Evolutionary conservation across 1,140 invertebrate species (phyloP), one percentile per base, ranked within the genome.

Genomic region (Saccostrea cuccullata): DNA sequence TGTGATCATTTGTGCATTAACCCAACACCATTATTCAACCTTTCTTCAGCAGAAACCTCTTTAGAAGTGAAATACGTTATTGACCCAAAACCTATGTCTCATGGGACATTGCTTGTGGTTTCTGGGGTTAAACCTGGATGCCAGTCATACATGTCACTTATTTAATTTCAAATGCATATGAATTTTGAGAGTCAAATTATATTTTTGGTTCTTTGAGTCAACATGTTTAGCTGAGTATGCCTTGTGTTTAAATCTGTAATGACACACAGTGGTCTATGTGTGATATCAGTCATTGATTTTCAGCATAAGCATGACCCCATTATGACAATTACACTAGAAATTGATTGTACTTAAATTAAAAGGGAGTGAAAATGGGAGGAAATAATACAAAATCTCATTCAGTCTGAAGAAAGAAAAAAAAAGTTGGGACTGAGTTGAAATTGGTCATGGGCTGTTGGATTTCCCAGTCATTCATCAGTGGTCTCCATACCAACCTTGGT

Each of bases 271-370:
- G 15, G 23, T 30, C 23, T 77, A 30, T 77, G 70, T 77, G 70
- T 77, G 11, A 30, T 77, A 77, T 17, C 70, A 77, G 36, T 77
- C 70, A 77, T 77, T 77, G 70, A 77, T 77, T 77, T 77, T 17
- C 30, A 77, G 70, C 26, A 11, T 36, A 30, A 77, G 70, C 26
- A 77, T 77, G 70, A 77, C 70, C 70, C 70, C 70, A 77, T 77
- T 77, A 77, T 77, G 70, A 36, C 36, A 77, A 77, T 77, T 77
- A 30, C 70, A 12, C 70, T 36, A 77, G 70, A 77, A 77, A 77
- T 77, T 77, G 70, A 77, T 77, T 77, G 30, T 77, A 26, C 70
- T 77, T 77, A 40, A 77, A 77, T 77, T 77, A 77, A 26, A 77
- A 77, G 30, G 26, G 26, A 26, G 13, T 23, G 26, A 36, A 36